Conservation (phyloP, 2,888 invertebrate species). For the Meghimatium bilineatum region DNA sequence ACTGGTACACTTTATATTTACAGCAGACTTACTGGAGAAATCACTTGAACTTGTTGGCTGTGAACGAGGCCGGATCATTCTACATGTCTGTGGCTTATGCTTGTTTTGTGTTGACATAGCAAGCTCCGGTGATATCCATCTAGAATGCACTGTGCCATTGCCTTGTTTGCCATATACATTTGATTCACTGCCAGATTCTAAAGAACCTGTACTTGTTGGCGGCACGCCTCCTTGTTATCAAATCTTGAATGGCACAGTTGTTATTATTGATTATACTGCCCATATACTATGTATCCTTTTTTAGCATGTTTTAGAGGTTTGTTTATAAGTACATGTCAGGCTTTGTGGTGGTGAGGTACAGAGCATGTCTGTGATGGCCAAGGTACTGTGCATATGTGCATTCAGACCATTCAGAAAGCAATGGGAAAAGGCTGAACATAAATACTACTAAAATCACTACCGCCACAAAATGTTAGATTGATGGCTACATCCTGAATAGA, state of each 20-base stretch:
- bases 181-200: neutral
- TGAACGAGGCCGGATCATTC: slow-evolving; percentile 28
- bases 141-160: slow-evolving; percentile 28
- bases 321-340: too few relatives aligned
- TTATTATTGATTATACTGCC: slow-evolving; percentile 39
- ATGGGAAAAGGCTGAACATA: too few relatives aligned
- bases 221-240: slow-evolving; percentile 18
- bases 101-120: slow-evolving; percentile 26
- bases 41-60: slow-evolving; percentile 40
- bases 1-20: neutral
- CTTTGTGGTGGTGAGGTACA: too few relatives aligned
- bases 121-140: neutral
- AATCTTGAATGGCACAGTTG: slow-evolving; percentile 39
- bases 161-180: neutral
- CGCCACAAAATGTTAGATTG: too few relatives aligned
- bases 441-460: too few relatives aligned
- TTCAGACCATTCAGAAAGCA: too few relatives aligned
- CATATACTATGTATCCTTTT: slow-evolving; percentile 53
- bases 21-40: slow-evolving; percentile 12
- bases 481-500: too few relatives aligned
- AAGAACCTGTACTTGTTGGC: neutral
- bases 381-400: too few relatives aligned
- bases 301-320: neutral
- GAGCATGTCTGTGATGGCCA: too few relatives aligned
- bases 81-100: neutral